phyloP scores from a whole-genome alignment of 2,113 vertebrate genomes.

The Tetrax tetrax region DNA sequence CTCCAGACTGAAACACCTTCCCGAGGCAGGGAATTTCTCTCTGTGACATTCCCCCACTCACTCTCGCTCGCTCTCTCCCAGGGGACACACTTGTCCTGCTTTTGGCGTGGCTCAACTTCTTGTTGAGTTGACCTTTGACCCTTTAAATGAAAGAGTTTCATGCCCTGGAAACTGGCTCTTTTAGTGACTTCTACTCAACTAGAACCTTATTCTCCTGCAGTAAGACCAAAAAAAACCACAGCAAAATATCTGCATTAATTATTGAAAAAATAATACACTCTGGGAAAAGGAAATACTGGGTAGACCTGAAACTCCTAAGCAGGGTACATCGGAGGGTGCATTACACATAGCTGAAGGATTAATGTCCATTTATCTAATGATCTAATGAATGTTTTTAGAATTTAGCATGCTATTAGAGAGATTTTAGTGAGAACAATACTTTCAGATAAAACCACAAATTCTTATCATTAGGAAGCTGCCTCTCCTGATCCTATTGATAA shows the following conservation, averaged over 20 bases:
- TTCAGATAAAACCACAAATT: conserved; percentile 56
- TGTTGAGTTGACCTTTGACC: conserved; percentile 54
- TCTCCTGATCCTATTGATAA: conserved; percentile 70
- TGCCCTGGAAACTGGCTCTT: conserved; percentile 62
- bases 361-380: conserved; percentile 62
- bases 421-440: conserved; percentile 34
- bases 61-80: neutral
- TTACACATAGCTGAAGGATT: conserved; percentile 51
- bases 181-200: conserved; percentile 54
- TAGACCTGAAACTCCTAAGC: conserved; percentile 8
- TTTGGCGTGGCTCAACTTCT: conserved; percentile 57
- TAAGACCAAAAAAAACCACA: neutral
- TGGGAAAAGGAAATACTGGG: conserved; percentile 5
- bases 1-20: neutral
- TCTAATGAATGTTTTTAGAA: conserved; percentile 74
- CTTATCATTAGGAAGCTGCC: conserved; percentile 38
- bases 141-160: conserved; percentile 52
- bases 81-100: conserved; percentile 57
- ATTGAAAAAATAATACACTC: conserved; percentile 19
- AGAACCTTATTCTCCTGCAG: conserved; percentile 14
- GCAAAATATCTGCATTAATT: conserved; percentile 19
- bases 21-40: neutral
- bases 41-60: neutral
- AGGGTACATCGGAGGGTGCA: conserved; percentile 37
- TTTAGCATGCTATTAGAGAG: conserved; percentile 57